Percentiles rank a stretch among this genome's conserved stretches.
Evolutionary conservation across 2,888 invertebrate genomes (phyloP).

Genomic region (Lutraria lutraria): DNA sequence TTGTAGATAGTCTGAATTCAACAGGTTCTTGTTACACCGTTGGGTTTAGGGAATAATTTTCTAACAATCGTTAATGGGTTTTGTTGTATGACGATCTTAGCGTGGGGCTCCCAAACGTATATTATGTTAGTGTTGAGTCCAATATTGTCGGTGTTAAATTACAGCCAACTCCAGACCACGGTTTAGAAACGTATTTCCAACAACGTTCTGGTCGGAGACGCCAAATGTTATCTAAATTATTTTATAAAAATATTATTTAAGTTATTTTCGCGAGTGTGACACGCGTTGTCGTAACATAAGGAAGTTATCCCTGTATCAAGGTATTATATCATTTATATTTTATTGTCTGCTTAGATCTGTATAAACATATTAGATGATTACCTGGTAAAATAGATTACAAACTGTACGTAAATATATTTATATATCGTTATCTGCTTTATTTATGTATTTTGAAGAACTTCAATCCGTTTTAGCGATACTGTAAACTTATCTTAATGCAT

Average conservation of each 20-base stretch:
- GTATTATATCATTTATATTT: neutral
- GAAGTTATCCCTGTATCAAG: neutral
- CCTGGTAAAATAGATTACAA: neutral
- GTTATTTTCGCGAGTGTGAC: neutral
- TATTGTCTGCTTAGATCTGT: neutral
- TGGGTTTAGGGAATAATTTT: conserved; percentile 39
- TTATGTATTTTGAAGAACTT: too few relatives aligned
- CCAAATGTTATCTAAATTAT: neutral
- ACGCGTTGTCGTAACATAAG: neutral
- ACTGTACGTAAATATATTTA: too few relatives aligned
- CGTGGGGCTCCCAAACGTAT: conserved; percentile 55
- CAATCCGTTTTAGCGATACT: too few relatives aligned
- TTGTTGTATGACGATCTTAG: conserved; percentile 41
- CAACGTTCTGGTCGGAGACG: neutral
- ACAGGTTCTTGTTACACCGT: conserved; percentile 41
- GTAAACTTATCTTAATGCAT: too few relatives aligned
- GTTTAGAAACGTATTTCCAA: conserved; percentile 3
- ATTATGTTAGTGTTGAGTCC: conserved; percentile 46
- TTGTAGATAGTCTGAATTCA: conserved; percentile 27
- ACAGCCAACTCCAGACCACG: conserved; percentile 28
- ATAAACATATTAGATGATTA: neutral
- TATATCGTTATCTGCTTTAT: too few relatives aligned
- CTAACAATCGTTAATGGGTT: conserved; percentile 62
- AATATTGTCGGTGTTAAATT: conserved; percentile 43
- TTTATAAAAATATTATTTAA: conserved; percentile 1